These are phyloP conservation scores for Synanceia verrucosa DNA, from an alignment of 2,797 vertebrate genomes.

Conservation along the genomic window DNA sequence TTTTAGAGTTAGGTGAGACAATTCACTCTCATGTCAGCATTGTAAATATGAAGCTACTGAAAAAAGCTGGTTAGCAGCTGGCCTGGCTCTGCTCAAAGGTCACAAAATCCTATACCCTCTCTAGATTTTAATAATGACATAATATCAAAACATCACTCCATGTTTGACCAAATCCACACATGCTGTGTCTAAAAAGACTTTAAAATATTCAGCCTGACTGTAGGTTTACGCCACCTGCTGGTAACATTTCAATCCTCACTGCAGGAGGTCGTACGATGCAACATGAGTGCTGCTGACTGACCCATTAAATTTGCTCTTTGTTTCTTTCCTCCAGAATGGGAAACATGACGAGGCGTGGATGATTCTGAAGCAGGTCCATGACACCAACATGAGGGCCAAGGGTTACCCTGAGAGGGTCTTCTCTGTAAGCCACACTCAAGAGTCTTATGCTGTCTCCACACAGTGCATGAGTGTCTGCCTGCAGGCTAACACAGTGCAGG, in stretches of 20 bases:
- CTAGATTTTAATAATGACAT: too few relatives aligned
- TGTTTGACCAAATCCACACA: neutral
- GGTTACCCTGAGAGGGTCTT: constrained; percentile 96
- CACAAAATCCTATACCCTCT: too few relatives aligned
- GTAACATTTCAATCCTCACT: neutral
- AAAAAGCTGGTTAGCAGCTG: too few relatives aligned
- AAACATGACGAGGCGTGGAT: constrained; percentile 98
- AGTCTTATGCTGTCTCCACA: neutral
- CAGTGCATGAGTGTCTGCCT: neutral
- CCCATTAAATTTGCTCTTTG: neutral
- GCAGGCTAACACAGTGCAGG: constrained; percentile 8
- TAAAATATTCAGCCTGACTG: neutral
- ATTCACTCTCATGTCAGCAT: neutral
- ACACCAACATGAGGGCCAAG: constrained; percentile 98
- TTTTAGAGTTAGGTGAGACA: neutral
- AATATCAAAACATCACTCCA: too few relatives aligned
- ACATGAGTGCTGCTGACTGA: neutral
- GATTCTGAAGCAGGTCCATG: constrained; percentile 98
- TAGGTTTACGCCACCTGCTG: neutral
- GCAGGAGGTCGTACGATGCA: neutral
- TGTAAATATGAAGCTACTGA: too few relatives aligned
- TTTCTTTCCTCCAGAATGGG: constrained; percentile 84
- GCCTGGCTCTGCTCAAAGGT: too few relatives aligned
- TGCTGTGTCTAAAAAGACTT: too few relatives aligned
- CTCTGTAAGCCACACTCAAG: constrained; percentile 83